Evolutionary conservation across 1,140 invertebrate species (phyloP).

Genomic region (Bombus waltoni): DNA sequence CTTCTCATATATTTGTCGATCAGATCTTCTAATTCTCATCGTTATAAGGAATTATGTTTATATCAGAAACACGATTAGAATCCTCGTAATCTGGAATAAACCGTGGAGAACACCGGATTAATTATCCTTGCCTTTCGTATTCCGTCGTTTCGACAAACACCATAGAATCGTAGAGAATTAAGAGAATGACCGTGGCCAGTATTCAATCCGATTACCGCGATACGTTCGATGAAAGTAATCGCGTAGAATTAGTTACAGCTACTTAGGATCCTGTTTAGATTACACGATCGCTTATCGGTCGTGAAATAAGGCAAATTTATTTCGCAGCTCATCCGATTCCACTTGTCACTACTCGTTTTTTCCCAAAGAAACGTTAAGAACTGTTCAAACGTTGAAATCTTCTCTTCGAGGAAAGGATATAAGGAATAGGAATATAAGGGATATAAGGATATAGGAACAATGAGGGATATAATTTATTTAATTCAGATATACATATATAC

Average conservation of each 20-base stretch:
- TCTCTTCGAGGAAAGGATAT: background rate
- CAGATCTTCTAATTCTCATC: too few species aligned
- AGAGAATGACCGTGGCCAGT: background rate
- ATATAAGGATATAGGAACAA: too few species aligned
- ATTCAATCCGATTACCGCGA: constrained; percentile 39
- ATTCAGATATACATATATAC: too few species aligned
- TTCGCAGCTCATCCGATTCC: background rate
- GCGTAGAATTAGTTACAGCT: constrained; percentile 28
- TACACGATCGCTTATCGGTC: constrained; percentile 12
- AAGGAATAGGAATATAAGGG: too few species aligned
- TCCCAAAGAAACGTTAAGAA: too few species aligned
- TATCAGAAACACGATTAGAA: background rate
- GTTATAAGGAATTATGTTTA: too few species aligned
- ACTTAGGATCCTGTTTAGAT: constrained; percentile 22
- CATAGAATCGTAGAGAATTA: constrained; percentile 3
- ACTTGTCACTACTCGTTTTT: too few species aligned
- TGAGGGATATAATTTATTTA: background rate
- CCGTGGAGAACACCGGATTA: background rate
- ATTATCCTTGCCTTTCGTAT: background rate
- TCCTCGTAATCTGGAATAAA: background rate
- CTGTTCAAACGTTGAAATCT: too few species aligned
- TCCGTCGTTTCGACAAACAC: constrained; percentile 15
- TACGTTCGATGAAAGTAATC: constrained; percentile 40
- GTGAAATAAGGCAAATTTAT: background rate
- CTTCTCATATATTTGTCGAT: background rate